Evolutionary conservation across 2,888 invertebrate genomes (phyloP), one percentile per base, ranked within the genome.

Genomic region (Eupithecia tripunctaria): DNA sequence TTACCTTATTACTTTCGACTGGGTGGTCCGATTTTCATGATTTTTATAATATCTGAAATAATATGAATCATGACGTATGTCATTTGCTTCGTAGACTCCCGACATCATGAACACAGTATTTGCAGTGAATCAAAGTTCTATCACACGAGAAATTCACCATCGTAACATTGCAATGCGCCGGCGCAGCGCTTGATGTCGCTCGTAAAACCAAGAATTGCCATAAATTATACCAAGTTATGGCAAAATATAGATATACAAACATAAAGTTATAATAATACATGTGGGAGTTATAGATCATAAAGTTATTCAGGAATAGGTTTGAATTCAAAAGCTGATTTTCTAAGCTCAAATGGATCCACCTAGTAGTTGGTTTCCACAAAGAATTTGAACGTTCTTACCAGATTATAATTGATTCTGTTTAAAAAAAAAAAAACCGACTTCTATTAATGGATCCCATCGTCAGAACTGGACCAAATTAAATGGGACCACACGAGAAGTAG

Each of bases 111-210:
- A 56, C 21, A 25, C 56, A 56, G 25, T 56, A 56, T 56, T 56
- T 56, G 56, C 56, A 56, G 56, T 56, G 56, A 56, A 56, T 56
- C 56, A 56, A 56, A 56, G n/a, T 21, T 56, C 12, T 25, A 32
- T 29, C 18, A 62, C 32, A 62, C 62, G 32, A 29, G 27, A 32
- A 25, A 56, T 56, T 56, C 56, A 21, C 25, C 25, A 56, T 56
- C 56, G 56, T 56, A 62, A 56, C 56, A 25, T 56, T 56, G 56
- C 56, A 56, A 25, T 56, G 56, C 56, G 56, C 56, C 56, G 56
- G 60, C 60, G 60, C 43, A 64, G 62, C 62, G 25, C 68, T 43
- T 66, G 66, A 68, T 63, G 60, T 60, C 62, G 62, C 18, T 43
- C 62, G 62, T 63, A 63, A 63, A 63, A 32, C 56, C 32, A 32